Conservation (phyloP, 2,797 vertebrate species). For the Sphenopsis melanotis region DNA sequence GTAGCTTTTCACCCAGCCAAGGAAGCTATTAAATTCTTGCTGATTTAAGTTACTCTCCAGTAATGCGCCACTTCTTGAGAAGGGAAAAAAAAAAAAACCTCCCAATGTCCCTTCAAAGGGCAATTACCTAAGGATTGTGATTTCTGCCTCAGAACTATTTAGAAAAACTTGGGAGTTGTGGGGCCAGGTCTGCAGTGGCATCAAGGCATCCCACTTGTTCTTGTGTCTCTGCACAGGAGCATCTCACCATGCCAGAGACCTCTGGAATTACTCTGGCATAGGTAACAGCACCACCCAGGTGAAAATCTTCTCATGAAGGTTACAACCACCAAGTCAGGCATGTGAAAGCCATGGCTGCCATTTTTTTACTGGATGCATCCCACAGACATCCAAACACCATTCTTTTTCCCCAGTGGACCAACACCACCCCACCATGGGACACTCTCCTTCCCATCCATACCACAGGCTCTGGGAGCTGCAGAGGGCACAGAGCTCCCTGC, state of each 20-base stretch:
- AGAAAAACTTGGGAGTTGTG: background rate
- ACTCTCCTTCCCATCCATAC: background rate
- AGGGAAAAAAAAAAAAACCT: background rate
- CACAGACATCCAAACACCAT: background rate
- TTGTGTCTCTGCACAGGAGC: background rate
- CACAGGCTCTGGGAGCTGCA: rapidly evolving
- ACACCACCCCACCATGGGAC: background rate
- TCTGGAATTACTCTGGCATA: background rate
- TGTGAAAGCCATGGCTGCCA: rapidly evolving
- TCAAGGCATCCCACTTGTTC: background rate
- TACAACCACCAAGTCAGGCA: background rate
- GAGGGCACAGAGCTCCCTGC: background rate
- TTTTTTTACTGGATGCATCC: background rate
- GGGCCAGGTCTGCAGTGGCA: background rate
- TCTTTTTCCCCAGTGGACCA: background rate
- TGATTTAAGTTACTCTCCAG: background rate
- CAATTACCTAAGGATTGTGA: background rate
- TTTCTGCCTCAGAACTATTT: background rate
- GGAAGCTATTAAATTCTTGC: background rate
- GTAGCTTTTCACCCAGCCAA: background rate
- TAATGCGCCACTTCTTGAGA: rapidly evolving
- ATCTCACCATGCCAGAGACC: background rate
- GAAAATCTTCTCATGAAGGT: background rate
- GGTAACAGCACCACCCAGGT: background rate
- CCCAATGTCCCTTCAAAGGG: background rate